Base-by-base conservation (phyloP, 1,140 invertebrate species). In the Diplogasteroides magnus region DNA sequence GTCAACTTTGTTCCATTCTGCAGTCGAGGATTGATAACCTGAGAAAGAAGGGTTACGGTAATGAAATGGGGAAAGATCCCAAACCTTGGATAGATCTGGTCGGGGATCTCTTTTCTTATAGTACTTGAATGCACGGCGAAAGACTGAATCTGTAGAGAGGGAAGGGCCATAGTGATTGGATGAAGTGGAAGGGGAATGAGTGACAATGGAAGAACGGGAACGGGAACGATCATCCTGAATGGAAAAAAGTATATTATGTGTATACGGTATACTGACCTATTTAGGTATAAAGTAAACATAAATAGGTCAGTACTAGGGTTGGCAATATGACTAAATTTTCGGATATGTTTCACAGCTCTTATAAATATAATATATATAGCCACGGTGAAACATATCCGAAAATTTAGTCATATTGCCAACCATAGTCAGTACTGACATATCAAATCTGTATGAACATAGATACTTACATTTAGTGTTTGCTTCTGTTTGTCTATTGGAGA, bases 61-160 rank as follows among this genome's bases (percentile, higher is more conserved):
- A 19, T 65, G 2, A 14, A 25, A 2, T 3, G n/a, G n/a, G n/a
- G 2, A 31, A 63, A 27, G 31, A 13, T 29, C 2, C 23, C 58
- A 69, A 61, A 71, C 69, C n/a, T 66, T 63, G 1, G 29, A 28
- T 25, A 71, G 48, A 57, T 71, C 69, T 1, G 69, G 69, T 25
- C 29, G 29, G 15, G 69, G 69, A n/a, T 27, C 19, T 71, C 69
- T 27, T 56, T 66, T 71, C 58, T 71, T 71, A 57, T 71, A 71
- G 25, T 65, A 64, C 27, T 71, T 71, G 29, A 71, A 71, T 27
- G 60, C 59, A 15, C 56, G 55, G 26, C 64, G 64, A 57, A 71
- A 71, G 15, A 59, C 62, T 13, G 63, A 59, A 14, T 28, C 28
- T 56, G 31, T 37, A 1, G 62, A 61, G 61, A 25, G 32, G 26